These are phyloP conservation scores for Epistrophe grossulariae DNA, from an alignment of 2,888 invertebrate genomes.

Conservation along the genomic window DNA sequence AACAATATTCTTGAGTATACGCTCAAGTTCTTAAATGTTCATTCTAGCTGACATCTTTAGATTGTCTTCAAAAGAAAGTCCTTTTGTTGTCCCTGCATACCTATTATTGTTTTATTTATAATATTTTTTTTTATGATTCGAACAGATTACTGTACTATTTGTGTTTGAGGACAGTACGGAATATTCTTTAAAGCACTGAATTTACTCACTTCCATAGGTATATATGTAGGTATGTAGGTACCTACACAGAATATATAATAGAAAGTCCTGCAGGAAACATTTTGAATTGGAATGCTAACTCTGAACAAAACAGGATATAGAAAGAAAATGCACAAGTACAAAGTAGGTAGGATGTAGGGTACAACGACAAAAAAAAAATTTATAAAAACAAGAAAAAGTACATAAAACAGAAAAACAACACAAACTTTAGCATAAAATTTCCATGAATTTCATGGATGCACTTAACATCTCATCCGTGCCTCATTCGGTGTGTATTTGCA, in stretches of 20 bases:
- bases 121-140: slow-evolving; percentile 26
- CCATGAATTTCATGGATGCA: slow-evolving; percentile 79
- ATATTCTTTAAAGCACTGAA: slow-evolving; percentile 43
- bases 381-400: background rate
- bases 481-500: slow-evolving; percentile 64
- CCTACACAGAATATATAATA: slow-evolving; percentile 40
- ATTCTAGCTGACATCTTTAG: slow-evolving; percentile 58
- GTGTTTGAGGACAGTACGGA: slow-evolving; percentile 17
- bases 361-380: background rate
- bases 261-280: slow-evolving; percentile 64
- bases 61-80: slow-evolving; percentile 44
- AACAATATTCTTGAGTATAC: slow-evolving; percentile 21
- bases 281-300: slow-evolving; percentile 67
- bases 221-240: too few species aligned
- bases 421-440: slow-evolving; percentile 78
- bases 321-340: slow-evolving; percentile 33
- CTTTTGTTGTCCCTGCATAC: slow-evolving; percentile 25
- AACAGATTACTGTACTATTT: slow-evolving; percentile 33
- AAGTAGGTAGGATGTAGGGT: background rate
- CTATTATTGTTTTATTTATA: slow-evolving; percentile 18
- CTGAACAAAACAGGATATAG: slow-evolving; percentile 49
- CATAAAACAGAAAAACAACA: slow-evolving; percentile 55
- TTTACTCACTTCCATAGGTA: slow-evolving; percentile 41
- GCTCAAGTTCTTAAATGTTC: slow-evolving; percentile 49
- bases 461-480: slow-evolving; percentile 77